Evolutionary conservation across 2,888 invertebrate genomes (phyloP).

Genomic region (Xylocampa areola): DNA sequence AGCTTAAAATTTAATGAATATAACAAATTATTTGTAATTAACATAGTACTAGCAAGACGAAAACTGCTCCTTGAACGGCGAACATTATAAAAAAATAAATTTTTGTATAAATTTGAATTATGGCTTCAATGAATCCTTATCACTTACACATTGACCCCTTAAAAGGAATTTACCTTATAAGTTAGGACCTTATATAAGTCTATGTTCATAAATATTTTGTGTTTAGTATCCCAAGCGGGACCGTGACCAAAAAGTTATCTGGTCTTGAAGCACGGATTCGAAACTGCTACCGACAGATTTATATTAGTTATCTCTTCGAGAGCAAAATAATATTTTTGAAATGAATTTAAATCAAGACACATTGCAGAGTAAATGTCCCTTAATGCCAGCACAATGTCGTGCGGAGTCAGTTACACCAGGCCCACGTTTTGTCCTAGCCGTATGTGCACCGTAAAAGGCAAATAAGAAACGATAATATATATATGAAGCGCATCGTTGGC

Average conservation of each 20-base stretch:
- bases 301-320: not conserved
- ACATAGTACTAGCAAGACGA: too few relatives aligned
- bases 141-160: too few relatives aligned
- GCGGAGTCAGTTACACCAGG: not conserved
- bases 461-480: conserved; percentile 4
- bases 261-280: conserved; percentile 1
- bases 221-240: conserved; percentile 7
- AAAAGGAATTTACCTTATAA: too few relatives aligned
- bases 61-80: too few relatives aligned
- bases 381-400: not conserved
- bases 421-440: not conserved
- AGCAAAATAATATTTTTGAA: too few relatives aligned
- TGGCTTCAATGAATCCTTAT: too few relatives aligned
- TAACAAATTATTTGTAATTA: too few relatives aligned
- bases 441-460: not conserved
- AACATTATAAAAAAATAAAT: too few relatives aligned
- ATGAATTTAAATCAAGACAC: not conserved
- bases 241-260: conserved; percentile 1
- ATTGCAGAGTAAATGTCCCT: too few relatives aligned
- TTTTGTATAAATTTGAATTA: too few relatives aligned
- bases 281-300: conserved; percentile 1
- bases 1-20: too few relatives aligned
- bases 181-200: too few relatives aligned
- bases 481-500: not conserved
- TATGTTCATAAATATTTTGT: conserved; percentile 9